Evolutionary conservation across 1,140 invertebrate genomes (phyloP).

Genomic region (Magallana angulata): DNA sequence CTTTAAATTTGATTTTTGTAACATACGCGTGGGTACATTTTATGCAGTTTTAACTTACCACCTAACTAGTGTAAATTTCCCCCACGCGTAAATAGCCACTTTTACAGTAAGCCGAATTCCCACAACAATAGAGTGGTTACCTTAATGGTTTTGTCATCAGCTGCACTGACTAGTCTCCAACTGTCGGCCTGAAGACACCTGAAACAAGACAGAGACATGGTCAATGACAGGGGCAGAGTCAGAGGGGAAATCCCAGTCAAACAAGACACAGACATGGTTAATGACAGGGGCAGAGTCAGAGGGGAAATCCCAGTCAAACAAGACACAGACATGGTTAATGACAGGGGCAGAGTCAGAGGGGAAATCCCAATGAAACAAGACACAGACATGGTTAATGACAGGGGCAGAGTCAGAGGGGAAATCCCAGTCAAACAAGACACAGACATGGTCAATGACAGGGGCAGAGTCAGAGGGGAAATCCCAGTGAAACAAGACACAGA

Average conservation of each 20-base stretch:
- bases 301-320: neutral
- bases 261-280: neutral
- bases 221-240: neutral
- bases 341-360: too few relatives aligned
- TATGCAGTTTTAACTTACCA: too few relatives aligned
- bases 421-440: too few relatives aligned
- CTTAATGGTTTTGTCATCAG: conserved; percentile 83
- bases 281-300: neutral
- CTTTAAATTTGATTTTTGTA: too few relatives aligned
- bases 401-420: too few relatives aligned
- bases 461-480: too few relatives aligned
- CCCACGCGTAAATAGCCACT: too few relatives aligned
- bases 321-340: neutral
- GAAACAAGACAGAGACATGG: neutral
- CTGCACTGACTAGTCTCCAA: conserved; percentile 82
- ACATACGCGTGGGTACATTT: too few relatives aligned
- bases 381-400: neutral
- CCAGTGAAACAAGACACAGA: too few relatives aligned
- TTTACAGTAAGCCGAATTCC: too few relatives aligned
- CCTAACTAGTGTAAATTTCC: too few relatives aligned
- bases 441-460: too few relatives aligned
- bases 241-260: neutral
- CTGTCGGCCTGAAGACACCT: conserved; percentile 79
- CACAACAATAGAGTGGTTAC: conserved; percentile 64
- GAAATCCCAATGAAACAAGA: neutral